Conservation (phyloP, 2,888 invertebrate genomes). For the Drosophila longiperda region DNA sequence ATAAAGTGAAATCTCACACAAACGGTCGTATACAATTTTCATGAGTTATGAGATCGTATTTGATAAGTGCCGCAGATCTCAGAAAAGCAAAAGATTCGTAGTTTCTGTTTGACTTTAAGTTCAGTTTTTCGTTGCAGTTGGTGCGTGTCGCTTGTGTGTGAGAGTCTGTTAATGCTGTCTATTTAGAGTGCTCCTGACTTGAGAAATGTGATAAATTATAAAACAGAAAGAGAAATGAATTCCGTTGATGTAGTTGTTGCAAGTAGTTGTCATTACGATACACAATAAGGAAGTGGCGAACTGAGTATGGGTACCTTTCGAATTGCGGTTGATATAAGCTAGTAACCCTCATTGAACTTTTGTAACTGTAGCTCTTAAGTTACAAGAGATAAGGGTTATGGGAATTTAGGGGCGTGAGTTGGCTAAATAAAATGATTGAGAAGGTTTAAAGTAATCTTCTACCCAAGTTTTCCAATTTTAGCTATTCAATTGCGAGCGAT, state of each 20-base stretch:
- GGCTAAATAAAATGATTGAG: too few relatives aligned
- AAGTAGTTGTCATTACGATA: too few relatives aligned
- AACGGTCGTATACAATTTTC: slow-evolving; percentile 50
- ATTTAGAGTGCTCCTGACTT: slow-evolving; percentile 9
- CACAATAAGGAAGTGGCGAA: too few relatives aligned
- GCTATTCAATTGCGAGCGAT: too few relatives aligned
- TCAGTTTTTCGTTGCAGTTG: slow-evolving; percentile 50
- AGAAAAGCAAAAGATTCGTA: slow-evolving; percentile 27
- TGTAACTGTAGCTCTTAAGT: background rate
- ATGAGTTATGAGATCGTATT: slow-evolving; percentile 52
- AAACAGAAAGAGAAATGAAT: background rate
- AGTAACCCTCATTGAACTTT: too few relatives aligned
- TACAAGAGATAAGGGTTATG: too few relatives aligned
- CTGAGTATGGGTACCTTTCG: too few relatives aligned
- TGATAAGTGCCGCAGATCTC: slow-evolving; percentile 52
- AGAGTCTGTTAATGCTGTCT: slow-evolving; percentile 11
- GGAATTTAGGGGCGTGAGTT: too few relatives aligned
- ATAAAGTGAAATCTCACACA: slow-evolving; percentile 38
- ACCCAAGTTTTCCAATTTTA: too few relatives aligned
- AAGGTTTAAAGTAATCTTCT: too few relatives aligned
- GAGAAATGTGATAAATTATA: background rate
- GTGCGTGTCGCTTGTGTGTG: slow-evolving; percentile 45
- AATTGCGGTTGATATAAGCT: too few relatives aligned
- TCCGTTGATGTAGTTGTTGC: background rate
- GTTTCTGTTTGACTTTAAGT: slow-evolving; percentile 19